Evolutionary conservation across 2,888 invertebrate genomes (phyloP).

Genomic region (Agrotis clavis): DNA sequence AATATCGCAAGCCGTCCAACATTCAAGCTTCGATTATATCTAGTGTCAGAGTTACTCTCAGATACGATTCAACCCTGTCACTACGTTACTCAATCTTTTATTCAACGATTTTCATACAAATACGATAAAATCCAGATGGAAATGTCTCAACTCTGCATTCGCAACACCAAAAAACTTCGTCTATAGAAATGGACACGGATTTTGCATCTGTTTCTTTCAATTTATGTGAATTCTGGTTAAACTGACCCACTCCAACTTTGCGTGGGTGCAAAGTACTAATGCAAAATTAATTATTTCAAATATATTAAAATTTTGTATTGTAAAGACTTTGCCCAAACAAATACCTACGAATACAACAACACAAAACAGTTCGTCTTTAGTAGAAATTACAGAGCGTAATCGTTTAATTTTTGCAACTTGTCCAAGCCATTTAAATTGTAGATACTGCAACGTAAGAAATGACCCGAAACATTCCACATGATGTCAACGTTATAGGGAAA

Average conservation of each 20-base stretch:
- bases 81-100: conserved; percentile 44
- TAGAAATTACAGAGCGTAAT: too few species aligned
- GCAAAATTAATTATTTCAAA: too few species aligned
- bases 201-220: background rate
- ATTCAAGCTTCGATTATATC: conserved; percentile 24
- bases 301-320: too few species aligned
- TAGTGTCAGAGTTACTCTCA: conserved; percentile 19
- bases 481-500: too few species aligned
- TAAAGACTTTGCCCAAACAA: too few species aligned
- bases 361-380: too few species aligned
- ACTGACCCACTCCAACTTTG: too few species aligned
- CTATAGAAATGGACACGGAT: background rate
- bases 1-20: conserved; percentile 21
- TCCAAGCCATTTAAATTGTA: background rate
- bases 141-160: conserved; percentile 13
- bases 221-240: background rate
- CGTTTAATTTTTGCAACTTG: too few species aligned
- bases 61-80: conserved; percentile 39
- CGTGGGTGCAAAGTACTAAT: too few species aligned
- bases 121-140: conserved; percentile 22
- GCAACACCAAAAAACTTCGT: background rate
- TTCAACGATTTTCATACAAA: conserved; percentile 32
- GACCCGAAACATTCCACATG: too few species aligned
- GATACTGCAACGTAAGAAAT: too few species aligned
- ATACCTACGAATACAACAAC: too few species aligned